These are phyloP conservation scores for Plecturocebus donacophilus DNA, from an alignment of 2,113 vertebrate genomes.

Conservation along the genomic window DNA sequence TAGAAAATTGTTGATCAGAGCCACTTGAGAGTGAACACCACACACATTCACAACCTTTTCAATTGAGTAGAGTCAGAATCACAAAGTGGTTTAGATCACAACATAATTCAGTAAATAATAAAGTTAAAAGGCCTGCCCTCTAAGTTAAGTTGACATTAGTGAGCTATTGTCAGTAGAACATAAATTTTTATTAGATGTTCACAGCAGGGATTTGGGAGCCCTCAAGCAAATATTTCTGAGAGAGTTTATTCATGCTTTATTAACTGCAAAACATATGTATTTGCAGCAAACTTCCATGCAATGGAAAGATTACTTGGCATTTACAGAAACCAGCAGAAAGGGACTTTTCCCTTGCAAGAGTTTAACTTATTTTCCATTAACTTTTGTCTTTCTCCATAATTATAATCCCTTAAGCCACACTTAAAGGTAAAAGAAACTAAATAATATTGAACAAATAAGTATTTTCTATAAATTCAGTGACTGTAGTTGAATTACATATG, in stretches of 20 bases:
- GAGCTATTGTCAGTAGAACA: slow-evolving; percentile 15
- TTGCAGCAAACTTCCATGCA: not conserved
- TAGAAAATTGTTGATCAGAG: not conserved
- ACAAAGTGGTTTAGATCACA: not conserved
- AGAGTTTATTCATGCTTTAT: not conserved
- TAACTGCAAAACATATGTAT: not conserved
- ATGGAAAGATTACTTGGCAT: not conserved
- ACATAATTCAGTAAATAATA: not conserved
- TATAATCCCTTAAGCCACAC: not conserved
- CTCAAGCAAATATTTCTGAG: not conserved
- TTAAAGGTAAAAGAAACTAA: not conserved
- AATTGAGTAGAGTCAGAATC: not conserved
- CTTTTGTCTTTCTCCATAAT: not conserved
- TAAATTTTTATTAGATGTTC: slow-evolving; percentile 46
- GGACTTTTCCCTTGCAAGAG: not conserved
- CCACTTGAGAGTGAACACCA: not conserved
- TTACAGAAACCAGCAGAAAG: not conserved
- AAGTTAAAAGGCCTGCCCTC: not conserved
- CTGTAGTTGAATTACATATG: not conserved
- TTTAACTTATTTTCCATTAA: slow-evolving; percentile 3
- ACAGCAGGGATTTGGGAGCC: not conserved
- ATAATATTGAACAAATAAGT: not conserved
- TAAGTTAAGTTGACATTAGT: not conserved
- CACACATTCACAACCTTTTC: not conserved
- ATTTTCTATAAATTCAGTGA: not conserved